phyloP scores from a whole-genome alignment of 1,140 invertebrate genomes.

The Oedothorax gibbosus region DNA sequence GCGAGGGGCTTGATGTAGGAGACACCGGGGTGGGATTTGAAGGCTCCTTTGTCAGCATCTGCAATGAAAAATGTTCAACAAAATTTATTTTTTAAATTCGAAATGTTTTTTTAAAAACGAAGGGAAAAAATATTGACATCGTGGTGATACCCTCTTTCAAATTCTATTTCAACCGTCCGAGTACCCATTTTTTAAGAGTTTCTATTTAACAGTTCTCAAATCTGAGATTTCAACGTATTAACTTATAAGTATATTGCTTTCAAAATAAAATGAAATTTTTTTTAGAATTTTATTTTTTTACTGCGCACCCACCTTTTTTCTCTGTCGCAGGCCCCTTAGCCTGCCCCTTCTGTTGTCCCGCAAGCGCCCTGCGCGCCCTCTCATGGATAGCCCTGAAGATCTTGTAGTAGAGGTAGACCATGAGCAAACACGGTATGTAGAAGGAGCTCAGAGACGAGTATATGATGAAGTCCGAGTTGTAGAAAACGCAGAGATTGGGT shows the following conservation, averaged over 20 bases:
- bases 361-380: slow-evolving; percentile 20
- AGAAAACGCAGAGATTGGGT: slow-evolving; percentile 83
- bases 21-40: neutral
- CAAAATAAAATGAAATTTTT: neutral
- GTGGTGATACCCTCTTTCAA: too few species aligned
- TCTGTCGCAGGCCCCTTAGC: neutral
- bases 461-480: slow-evolving; percentile 98
- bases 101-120: neutral
- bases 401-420: slow-evolving; percentile 98
- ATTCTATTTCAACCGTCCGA: neutral
- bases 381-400: slow-evolving; percentile 83
- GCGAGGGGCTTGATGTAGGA: slow-evolving; percentile 29
- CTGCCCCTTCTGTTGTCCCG: neutral
- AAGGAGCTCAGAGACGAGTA: slow-evolving; percentile 98
- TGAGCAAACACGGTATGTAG: slow-evolving; percentile 98
- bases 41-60: slow-evolving; percentile 10
- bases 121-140: neutral
- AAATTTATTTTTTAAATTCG: neutral
- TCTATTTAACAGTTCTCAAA: neutral
- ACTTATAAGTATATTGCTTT: neutral
- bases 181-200: neutral
- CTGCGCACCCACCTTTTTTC: neutral
- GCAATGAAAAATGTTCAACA: neutral
- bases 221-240: neutral
- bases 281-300: neutral